phyloP scores from a whole-genome alignment of 2,113 vertebrate genomes.

The Ageneiosus marmoratus region DNA sequence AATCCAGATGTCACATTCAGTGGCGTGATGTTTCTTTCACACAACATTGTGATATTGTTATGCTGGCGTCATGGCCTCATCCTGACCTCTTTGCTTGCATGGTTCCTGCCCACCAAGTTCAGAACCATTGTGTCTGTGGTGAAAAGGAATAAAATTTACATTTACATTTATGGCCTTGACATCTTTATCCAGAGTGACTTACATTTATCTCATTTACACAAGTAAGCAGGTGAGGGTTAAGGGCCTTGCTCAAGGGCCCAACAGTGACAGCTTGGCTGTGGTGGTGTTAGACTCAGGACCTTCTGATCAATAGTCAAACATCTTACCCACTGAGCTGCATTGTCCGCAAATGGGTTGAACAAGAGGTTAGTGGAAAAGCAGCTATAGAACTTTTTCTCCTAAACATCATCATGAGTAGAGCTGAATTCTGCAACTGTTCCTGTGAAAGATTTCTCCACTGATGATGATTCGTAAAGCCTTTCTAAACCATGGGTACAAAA shows the following conservation, averaged over 20 bases:
- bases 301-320: no score
- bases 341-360: no score
- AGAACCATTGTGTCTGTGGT: background rate
- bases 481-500: constrained; percentile 48
- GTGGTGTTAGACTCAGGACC: no score
- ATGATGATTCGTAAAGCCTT: constrained; percentile 44
- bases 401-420: constrained; percentile 30
- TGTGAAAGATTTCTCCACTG: constrained; percentile 41
- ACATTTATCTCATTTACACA: no score
- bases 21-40: background rate
- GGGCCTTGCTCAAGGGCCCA: no score
- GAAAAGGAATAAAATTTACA: background rate
- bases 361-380: background rate
- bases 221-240: no score
- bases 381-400: background rate
- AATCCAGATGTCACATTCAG: background rate
- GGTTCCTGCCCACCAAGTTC: background rate
- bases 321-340: no score
- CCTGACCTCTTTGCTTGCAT: background rate
- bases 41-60: background rate
- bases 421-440: constrained; percentile 46
- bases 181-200: no score
- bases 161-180: no score
- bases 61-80: background rate
- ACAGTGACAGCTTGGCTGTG: no score